Evolutionary conservation across 1,140 invertebrate genomes (phyloP).

Genomic region (Drosophila neocordata): DNA sequence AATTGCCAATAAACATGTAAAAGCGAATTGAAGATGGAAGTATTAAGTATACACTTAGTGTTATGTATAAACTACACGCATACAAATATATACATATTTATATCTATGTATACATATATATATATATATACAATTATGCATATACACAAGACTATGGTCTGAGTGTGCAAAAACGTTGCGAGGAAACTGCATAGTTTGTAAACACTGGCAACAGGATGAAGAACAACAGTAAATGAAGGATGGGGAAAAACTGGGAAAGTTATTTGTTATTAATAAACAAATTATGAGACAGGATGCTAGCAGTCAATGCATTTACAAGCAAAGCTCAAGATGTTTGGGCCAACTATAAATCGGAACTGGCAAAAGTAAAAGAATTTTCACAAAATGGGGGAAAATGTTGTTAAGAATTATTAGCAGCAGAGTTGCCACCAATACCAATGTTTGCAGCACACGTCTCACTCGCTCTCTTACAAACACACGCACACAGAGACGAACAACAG

Average conservation of each 20-base stretch:
- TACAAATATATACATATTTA: not conserved
- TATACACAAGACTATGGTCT: slow-evolving; percentile 9
- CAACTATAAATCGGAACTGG: slow-evolving; percentile 46
- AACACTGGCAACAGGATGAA: slow-evolving; percentile 32
- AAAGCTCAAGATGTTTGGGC: not conserved
- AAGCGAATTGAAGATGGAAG: slow-evolving; percentile 63
- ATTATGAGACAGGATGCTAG: not conserved
- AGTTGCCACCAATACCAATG: slow-evolving; percentile 49
- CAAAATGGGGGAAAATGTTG: slow-evolving; percentile 53
- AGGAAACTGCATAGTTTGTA: slow-evolving; percentile 36
- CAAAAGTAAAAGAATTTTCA: slow-evolving; percentile 54
- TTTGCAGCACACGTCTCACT: slow-evolving; percentile 25
- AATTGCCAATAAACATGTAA: slow-evolving; percentile 62
- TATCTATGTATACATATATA: not conserved
- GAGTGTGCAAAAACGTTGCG: slow-evolving; percentile 41
- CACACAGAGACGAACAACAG: slow-evolving; percentile 13
- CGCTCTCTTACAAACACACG: slow-evolving; percentile 15
- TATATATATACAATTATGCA: not conserved
- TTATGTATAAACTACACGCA: slow-evolving; percentile 38
- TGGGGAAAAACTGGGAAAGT: not conserved
- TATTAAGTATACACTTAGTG: slow-evolving; percentile 37
- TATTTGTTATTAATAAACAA: not conserved
- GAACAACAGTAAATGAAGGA: slow-evolving; percentile 30
- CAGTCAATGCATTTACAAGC: not conserved
- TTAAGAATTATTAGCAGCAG: slow-evolving; percentile 49